Evolutionary conservation across 92 coral and sea anemone genomes (phyloP).

Genomic region (Parazoanthus swiftii): DNA sequence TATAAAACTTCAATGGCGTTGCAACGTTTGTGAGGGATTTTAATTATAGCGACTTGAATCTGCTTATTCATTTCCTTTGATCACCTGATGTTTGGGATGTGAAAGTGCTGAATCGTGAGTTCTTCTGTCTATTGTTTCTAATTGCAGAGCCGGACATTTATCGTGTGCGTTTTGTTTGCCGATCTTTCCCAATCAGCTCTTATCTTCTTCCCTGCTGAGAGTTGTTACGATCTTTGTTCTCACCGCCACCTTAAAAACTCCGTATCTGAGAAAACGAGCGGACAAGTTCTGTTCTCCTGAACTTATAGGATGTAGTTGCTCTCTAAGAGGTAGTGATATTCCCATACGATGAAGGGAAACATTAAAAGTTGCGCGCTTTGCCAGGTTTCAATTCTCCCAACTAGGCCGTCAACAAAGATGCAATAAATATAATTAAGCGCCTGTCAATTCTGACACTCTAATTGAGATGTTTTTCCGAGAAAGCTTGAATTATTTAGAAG

Average conservation of each 20-base stretch:
- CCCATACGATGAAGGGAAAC: not conserved
- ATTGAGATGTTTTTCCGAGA: constrained; percentile 13
- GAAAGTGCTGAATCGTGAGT: constrained; percentile 25
- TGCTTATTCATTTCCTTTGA: not conserved
- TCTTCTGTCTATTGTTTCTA: not conserved
- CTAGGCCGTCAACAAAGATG: not conserved
- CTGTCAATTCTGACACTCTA: not conserved
- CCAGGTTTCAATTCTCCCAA: constrained; percentile 10
- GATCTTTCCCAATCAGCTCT: not conserved
- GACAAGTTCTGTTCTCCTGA: not conserved
- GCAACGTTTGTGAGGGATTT: not conserved
- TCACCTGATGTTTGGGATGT: not conserved
- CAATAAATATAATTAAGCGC: not conserved
- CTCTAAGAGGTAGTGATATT: not conserved
- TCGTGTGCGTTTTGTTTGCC: constrained; percentile 1
- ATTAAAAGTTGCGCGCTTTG: not conserved
- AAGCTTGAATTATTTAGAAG: constrained; percentile 1
- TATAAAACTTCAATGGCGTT: too few species aligned
- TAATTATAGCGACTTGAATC: not conserved
- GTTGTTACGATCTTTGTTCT: constrained; percentile 13
- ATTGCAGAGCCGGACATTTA: not conserved
- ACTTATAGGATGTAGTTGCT: not conserved
- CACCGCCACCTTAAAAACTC: not conserved
- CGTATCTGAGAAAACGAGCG: not conserved
- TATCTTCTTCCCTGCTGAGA: not conserved